Evolutionary conservation across 2,888 invertebrate genomes (phyloP), one percentile per base, ranked within the genome.

Genomic region (Harpalus rufipes): DNA sequence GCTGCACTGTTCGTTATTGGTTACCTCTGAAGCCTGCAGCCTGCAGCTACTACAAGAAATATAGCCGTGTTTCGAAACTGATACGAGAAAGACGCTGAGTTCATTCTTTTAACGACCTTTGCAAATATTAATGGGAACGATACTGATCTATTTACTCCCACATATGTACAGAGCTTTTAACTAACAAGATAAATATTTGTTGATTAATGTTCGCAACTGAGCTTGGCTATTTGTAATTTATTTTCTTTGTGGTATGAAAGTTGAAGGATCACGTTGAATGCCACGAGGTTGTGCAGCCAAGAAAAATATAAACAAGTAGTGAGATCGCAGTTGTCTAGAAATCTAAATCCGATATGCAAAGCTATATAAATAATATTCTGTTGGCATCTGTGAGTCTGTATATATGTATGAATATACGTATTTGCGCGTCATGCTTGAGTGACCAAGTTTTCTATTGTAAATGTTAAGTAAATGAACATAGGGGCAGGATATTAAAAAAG

Each of bases 111-210:
- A 58, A 79, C 59, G 79, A 59, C 79, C 32, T 63, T 56, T 79
- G 79, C 79, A 79, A 79, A 79, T 51, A 25, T 59, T 6, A 32
- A 59, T 79, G 41, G 32, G 16, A 59, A 58, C 39, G 79, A 79
- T 79, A 79, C 6, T 32, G 79, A 79, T 79, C 79, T 79, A 41
- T 39, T 51, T 59, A 21, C 79, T 61, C 79, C 79, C 59, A 79
- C 79, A 68, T 25, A 68, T 41, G 68, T 14, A 2, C 25, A n/a
- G 68, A 68, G 16, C 39, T 25, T 68, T 68, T 14, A 59, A 59
- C 59, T 14, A 59, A 59, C 59, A 68, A 68, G 68, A 68, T 68
- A 68, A 41, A 68, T 68, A 68, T 39, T 68, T 68, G 7, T 39
- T 68, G 68, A 68, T 68, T 41, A 68, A 68, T 68, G 41, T 41